These are phyloP conservation scores for Venusia cambrica DNA, from an alignment of 2,888 invertebrate species.

Conservation along the genomic window DNA sequence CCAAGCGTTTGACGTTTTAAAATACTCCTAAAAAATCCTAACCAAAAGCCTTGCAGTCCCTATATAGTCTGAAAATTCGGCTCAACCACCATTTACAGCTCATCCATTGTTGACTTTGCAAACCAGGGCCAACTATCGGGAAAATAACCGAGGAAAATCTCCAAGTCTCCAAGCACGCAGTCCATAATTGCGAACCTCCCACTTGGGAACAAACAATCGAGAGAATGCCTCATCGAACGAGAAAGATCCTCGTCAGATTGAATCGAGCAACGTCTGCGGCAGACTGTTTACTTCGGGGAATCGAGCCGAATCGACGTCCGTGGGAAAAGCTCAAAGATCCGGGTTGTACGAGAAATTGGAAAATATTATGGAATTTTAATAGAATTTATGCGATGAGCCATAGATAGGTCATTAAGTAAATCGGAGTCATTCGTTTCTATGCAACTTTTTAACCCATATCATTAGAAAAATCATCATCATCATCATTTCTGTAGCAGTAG, in stretches of 20 bases:
- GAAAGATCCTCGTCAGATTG: slow-evolving; percentile 33
- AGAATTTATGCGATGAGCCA: too few species aligned
- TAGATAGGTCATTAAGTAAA: too few species aligned
- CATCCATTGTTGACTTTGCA: slow-evolving; percentile 10
- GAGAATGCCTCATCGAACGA: slow-evolving; percentile 27
- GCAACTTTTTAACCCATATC: too few species aligned
- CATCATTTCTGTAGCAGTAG: too few species aligned
- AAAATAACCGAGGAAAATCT: slow-evolving; percentile 12
- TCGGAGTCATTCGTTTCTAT: slow-evolving; percentile 2
- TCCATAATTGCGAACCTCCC: slow-evolving; percentile 30
- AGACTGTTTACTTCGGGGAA: slow-evolving; percentile 45
- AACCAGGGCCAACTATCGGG: slow-evolving; percentile 9
- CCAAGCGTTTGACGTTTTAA: too few species aligned
- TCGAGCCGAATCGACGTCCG: slow-evolving; percentile 15
- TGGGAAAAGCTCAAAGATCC: slow-evolving; percentile 7
- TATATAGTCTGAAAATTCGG: slow-evolving; percentile 13
- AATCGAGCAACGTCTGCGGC: slow-evolving; percentile 37
- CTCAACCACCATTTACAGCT: slow-evolving; percentile 24
- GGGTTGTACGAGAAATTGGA: slow-evolving; percentile 16
- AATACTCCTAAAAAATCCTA: slow-evolving; percentile 11
- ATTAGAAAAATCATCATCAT: too few species aligned
- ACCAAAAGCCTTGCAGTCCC: slow-evolving; percentile 9
- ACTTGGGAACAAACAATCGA: slow-evolving; percentile 31
- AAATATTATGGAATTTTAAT: slow-evolving; percentile 12
- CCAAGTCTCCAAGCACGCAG: slow-evolving; percentile 12